Conservation (phyloP, 1,140 invertebrate species). For the Euura saliciscinereae region DNA sequence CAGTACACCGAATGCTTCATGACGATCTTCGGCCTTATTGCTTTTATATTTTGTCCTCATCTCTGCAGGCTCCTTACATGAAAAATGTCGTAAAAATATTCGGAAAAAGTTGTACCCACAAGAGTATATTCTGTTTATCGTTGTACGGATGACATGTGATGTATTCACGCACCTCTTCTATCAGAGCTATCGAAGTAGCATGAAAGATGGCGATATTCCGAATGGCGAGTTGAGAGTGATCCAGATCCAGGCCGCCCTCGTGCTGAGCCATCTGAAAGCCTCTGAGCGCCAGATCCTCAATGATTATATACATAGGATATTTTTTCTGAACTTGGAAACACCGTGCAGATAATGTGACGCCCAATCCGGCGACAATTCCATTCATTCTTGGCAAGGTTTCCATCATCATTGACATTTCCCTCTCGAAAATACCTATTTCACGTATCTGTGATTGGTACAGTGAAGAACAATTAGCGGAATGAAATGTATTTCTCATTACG, state of each 20-base stretch:
- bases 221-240: conserved; percentile 59
- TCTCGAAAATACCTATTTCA: conserved; percentile 15
- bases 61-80: conserved; percentile 51
- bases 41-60: conserved; percentile 46
- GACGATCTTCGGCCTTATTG: conserved; percentile 38
- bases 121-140: background rate
- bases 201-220: conserved; percentile 65
- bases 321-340: conserved; percentile 42
- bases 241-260: conserved; percentile 59
- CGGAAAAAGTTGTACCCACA: background rate
- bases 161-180: conserved; percentile 52
- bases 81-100: background rate
- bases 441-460: background rate
- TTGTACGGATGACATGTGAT: background rate
- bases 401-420: conserved; percentile 15
- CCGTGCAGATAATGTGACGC: conserved; percentile 35
- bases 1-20: conserved; percentile 37
- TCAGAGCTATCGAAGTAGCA: conserved; percentile 60
- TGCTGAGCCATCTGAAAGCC: conserved; percentile 66
- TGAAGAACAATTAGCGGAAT: no score
- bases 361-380: background rate
- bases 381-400: background rate
- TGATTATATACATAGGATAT: conserved; percentile 54
- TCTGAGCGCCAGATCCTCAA: conserved; percentile 60
- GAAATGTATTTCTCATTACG: conserved; percentile 4